phyloP scores from a whole-genome alignment of 1,140 invertebrate genomes.

The Drosophila sproati region DNA sequence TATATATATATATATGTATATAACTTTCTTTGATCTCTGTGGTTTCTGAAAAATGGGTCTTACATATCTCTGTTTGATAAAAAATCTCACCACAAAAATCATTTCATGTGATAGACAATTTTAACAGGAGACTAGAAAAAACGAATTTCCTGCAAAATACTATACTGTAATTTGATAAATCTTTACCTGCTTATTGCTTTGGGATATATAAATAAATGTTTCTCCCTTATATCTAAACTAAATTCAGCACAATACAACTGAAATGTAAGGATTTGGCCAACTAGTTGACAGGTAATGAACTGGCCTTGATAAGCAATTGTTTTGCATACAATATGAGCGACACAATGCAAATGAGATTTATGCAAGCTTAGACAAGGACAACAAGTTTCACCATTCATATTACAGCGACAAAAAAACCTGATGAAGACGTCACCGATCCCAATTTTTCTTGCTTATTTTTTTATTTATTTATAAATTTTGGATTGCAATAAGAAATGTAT shows the following conservation, averaged over 20 bases:
- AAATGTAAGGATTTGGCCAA: not conserved
- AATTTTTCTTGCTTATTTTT: too few species aligned
- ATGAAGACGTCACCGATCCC: too few species aligned
- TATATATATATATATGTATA: too few species aligned
- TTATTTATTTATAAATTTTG: not conserved
- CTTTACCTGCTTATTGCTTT: not conserved
- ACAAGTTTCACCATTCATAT: not conserved
- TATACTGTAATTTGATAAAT: not conserved
- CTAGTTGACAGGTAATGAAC: constrained; percentile 22
- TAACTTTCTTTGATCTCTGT: not conserved
- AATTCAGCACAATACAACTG: not conserved
- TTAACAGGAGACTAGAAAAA: not conserved
- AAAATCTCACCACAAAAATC: too few species aligned
- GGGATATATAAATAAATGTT: not conserved
- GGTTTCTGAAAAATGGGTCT: not conserved
- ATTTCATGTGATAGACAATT: not conserved
- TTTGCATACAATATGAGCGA: not conserved
- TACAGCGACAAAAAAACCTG: not conserved
- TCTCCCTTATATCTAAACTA: not conserved
- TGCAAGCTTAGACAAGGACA: not conserved
- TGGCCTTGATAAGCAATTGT: constrained; percentile 4
- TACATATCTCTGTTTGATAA: not conserved
- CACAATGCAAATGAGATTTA: not conserved
- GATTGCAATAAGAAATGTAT: not conserved
- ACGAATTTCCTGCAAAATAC: too few species aligned